Conservation (phyloP, 2,797 vertebrate genomes). For the Ambastaia sidthimunki region DNA sequence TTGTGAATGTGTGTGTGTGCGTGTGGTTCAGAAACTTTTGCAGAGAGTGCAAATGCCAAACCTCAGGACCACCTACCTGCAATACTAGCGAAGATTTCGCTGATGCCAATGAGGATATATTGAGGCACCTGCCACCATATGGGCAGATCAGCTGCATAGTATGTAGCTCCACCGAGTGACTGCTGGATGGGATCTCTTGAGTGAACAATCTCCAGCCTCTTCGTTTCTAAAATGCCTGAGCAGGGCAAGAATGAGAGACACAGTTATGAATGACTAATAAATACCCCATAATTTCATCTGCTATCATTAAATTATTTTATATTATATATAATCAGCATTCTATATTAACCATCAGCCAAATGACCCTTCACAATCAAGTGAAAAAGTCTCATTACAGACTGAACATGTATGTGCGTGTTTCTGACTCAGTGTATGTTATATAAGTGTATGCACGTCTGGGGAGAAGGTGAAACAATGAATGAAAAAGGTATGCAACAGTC, state of each 20-base stretch:
- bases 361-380: neutral
- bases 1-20: neutral
- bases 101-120: slow-evolving; percentile 95
- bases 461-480: slow-evolving; percentile 25
- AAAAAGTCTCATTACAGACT: neutral
- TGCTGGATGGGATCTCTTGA: slow-evolving; percentile 84
- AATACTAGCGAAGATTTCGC: slow-evolving; percentile 98
- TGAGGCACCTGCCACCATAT: slow-evolving; percentile 99
- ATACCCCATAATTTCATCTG: neutral
- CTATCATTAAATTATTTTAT: neutral
- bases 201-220: slow-evolving; percentile 86
- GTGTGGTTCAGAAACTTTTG: neutral
- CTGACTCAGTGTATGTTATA: neutral
- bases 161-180: slow-evolving; percentile 85
- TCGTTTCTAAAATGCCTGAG: slow-evolving; percentile 94
- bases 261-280: slow-evolving; percentile 2
- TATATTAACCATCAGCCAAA: too few relatives aligned
- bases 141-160: slow-evolving; percentile 89
- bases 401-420: neutral
- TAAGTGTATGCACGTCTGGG: neutral
- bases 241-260: neutral
- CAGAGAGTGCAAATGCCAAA: neutral
- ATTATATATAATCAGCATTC: neutral
- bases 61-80: slow-evolving; percentile 80
- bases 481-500: slow-evolving; percentile 53